Evolutionary conservation across 2,888 invertebrate species (phyloP).

Genomic region (Leptarthrus brevirostris): DNA sequence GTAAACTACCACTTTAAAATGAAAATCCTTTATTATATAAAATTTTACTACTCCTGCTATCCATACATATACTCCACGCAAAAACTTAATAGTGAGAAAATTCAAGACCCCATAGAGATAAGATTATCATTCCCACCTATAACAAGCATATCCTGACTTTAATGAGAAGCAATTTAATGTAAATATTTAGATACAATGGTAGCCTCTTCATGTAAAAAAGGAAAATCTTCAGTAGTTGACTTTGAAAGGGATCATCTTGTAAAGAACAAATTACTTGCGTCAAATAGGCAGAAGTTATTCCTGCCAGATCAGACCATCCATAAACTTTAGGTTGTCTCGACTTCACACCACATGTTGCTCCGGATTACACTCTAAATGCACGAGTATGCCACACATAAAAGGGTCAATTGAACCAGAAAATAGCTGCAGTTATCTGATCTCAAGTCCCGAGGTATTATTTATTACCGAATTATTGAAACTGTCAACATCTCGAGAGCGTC

Average conservation of each 20-base stretch:
- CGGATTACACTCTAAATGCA: slow-evolving; percentile 8
- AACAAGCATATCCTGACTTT: slow-evolving; percentile 30
- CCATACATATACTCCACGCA: no score
- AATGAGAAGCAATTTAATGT: slow-evolving; percentile 47
- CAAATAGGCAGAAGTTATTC: slow-evolving; percentile 19
- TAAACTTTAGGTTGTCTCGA: slow-evolving; percentile 18
- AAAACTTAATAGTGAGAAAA: not conserved
- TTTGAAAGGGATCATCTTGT: slow-evolving; percentile 24
- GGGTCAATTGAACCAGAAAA: slow-evolving; percentile 11
- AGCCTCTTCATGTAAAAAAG: slow-evolving; percentile 22
- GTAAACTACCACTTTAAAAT: no score
- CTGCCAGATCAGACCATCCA: not conserved
- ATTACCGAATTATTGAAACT: slow-evolving; percentile 53
- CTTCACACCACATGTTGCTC: slow-evolving; percentile 30
- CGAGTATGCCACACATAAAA: slow-evolving; percentile 24
- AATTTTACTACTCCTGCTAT: no score
- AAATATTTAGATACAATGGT: slow-evolving; percentile 51
- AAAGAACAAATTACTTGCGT: slow-evolving; percentile 15
- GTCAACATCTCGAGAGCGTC: slow-evolving; percentile 52
- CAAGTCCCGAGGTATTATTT: slow-evolving; percentile 48
- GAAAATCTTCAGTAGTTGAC: slow-evolving; percentile 22
- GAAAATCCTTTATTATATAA: no score
- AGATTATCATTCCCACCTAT: slow-evolving; percentile 23
- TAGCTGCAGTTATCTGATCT: not conserved
- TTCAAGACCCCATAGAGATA: slow-evolving; percentile 15